Base-by-base conservation (phyloP, 2,888 invertebrate species). In the Barypeithes pellucidus region DNA sequence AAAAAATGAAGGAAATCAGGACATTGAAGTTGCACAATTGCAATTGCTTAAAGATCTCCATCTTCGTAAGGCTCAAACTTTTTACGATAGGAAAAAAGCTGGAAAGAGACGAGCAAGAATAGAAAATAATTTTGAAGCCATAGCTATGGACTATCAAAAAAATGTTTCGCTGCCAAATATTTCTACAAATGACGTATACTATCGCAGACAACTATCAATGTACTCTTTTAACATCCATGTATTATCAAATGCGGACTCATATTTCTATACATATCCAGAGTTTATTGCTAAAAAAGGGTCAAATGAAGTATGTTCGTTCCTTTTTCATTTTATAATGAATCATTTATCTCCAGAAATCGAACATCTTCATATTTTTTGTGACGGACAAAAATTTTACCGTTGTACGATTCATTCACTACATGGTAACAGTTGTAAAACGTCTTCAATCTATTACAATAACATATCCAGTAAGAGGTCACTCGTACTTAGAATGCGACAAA, bases 121-220 rank as follows among this genome's bases (percentile, higher is more conserved):
- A 41, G 36, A 61, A 29, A 68, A 61, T 57, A 52, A 74, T 29
- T 66, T 47, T 62, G 67, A 67, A 36, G 71, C 75, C 16, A 43
- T 67, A 29, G 14, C 52, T 14, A 63, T 71, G 57, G 63, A 71
- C 18, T 75, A 67, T 20, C 63, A 75, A 60, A 71, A 39, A 71
- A 71, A 67, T 33, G 3, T 71, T 16, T 61, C 9, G 14, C 57
- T 67, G n/a, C 67, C 71, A 11, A 39, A 39, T 11, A 39, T 39
- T 9, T 39, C 59, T 36, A n/a, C n/a, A n/a, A n/a, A n/a, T n/a
- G n/a, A n/a, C n/a, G n/a, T n/a, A n/a, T n/a, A n/a, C n/a, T n/a
- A n/a, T n/a, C n/a, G n/a, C n/a, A n/a, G n/a, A n/a, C n/a, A n/a
- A n/a, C n/a, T n/a, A n/a, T n/a, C n/a, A n/a, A n/a, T n/a, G n/a